Evolutionary conservation across 2,888 invertebrate genomes (phyloP).

Genomic region (Troides helena): DNA sequence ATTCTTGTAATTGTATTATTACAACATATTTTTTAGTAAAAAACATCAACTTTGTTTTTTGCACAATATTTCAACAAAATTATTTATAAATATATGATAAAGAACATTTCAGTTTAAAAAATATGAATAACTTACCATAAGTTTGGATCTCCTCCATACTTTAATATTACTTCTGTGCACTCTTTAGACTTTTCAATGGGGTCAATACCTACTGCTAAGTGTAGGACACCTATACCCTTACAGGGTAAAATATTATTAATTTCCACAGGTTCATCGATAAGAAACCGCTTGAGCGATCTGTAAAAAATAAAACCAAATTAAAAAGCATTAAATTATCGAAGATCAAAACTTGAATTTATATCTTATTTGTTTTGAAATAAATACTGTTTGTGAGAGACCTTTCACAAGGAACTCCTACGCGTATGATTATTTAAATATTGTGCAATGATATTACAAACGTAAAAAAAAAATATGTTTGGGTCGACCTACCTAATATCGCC

Average conservation of each 20-base stretch:
- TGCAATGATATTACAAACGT: slow-evolving; percentile 21
- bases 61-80: background rate
- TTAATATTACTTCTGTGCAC: slow-evolving; percentile 84
- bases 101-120: background rate
- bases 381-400: slow-evolving; percentile 4
- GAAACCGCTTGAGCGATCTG: slow-evolving; percentile 65
- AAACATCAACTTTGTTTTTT: background rate
- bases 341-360: slow-evolving; percentile 2
- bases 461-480: slow-evolving; percentile 3
- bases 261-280: slow-evolving; percentile 76
- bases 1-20: no score
- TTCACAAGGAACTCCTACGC: slow-evolving; percentile 26
- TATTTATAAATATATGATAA: background rate
- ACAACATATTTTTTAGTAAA: background rate
- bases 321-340: slow-evolving; percentile 9
- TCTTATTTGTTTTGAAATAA: slow-evolving; percentile 15
- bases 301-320: slow-evolving; percentile 41
- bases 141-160: slow-evolving; percentile 87
- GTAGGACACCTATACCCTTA: slow-evolving; percentile 87
- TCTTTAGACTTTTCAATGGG: slow-evolving; percentile 82
- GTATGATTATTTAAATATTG: slow-evolving; percentile 9
- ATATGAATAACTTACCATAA: slow-evolving; percentile 72
- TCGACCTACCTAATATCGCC: slow-evolving; percentile 77
- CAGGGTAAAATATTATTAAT: slow-evolving; percentile 85
- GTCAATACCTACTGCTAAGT: slow-evolving; percentile 87